A percentile compares a stretch with the other conserved stretches of the same genome.
phyloP scores from a whole-genome alignment of 1,140 invertebrate species.

The Achroia grisella region DNA sequence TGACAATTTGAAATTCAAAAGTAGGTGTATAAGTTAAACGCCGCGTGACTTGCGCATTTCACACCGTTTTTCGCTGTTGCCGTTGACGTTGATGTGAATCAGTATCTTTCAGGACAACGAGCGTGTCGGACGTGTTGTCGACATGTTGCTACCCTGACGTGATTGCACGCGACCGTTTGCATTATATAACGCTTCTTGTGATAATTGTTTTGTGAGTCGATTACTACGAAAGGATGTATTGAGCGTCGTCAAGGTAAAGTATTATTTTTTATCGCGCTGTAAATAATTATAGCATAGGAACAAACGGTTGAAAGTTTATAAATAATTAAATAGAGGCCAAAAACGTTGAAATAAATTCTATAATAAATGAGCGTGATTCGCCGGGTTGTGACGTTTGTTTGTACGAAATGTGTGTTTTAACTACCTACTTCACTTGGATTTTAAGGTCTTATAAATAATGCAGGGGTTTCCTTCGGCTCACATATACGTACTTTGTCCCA shows the following conservation, averaged over 20 bases:
- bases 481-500: not conserved
- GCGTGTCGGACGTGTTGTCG: constrained; percentile 25
- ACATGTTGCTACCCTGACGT: constrained; percentile 25
- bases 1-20: constrained; percentile 59
- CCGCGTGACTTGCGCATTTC: constrained; percentile 68
- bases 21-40: constrained; percentile 58
- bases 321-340: too few relatives aligned
- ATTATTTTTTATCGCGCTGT: not conserved
- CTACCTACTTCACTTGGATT: not conserved
- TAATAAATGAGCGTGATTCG: too few relatives aligned
- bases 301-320: too few relatives aligned
- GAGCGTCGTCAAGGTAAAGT: constrained; percentile 1
- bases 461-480: not conserved
- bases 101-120: constrained; percentile 32
- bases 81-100: constrained; percentile 36
- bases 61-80: constrained; percentile 31
- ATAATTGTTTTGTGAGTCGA: constrained; percentile 42
- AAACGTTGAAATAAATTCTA: too few relatives aligned
- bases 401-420: not conserved
- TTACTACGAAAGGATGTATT: constrained; percentile 14
- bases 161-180: constrained; percentile 37
- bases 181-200: constrained; percentile 58
- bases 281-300: too few relatives aligned
- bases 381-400: not conserved
- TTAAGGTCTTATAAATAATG: constrained; percentile 2